Conservation (phyloP, 2,888 invertebrate genomes). For the Epinotia bilunana region DNA sequence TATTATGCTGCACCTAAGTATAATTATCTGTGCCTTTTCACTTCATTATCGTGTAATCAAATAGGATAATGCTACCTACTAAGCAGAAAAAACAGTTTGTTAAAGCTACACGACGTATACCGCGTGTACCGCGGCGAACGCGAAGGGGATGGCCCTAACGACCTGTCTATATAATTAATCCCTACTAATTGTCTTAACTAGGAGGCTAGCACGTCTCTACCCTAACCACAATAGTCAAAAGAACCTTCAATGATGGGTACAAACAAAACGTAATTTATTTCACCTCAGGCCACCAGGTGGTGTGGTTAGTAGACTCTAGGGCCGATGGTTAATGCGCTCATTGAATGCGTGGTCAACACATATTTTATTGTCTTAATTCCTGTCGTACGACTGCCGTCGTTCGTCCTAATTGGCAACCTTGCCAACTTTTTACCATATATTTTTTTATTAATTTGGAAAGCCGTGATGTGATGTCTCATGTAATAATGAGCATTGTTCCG, state of each 20-base stretch:
- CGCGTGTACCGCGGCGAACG: too few species aligned
- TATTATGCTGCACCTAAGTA: neutral
- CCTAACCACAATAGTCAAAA: neutral
- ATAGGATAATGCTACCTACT: neutral
- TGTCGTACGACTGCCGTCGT: neutral
- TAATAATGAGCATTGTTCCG: neutral
- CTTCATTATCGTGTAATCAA: neutral
- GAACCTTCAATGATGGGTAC: neutral
- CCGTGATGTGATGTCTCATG: neutral
- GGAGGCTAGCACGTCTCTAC: neutral
- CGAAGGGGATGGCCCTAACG: neutral
- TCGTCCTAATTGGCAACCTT: neutral
- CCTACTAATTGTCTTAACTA: neutral
- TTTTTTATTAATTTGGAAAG: conserved; percentile 1
- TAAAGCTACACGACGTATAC: neutral
- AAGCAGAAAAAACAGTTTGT: neutral
- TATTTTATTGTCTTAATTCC: neutral
- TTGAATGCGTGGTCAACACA: neutral
- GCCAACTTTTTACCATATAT: neutral
- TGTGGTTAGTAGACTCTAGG: neutral
- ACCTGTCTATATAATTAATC: neutral
- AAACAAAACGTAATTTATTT: neutral
- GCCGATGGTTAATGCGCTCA: neutral
- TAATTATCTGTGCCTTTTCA: neutral
- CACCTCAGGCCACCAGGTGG: neutral